These are phyloP conservation scores for Drosophila sechellia DNA, from an alignment of 1,140 invertebrate genomes.

Conservation along the genomic window DNA sequence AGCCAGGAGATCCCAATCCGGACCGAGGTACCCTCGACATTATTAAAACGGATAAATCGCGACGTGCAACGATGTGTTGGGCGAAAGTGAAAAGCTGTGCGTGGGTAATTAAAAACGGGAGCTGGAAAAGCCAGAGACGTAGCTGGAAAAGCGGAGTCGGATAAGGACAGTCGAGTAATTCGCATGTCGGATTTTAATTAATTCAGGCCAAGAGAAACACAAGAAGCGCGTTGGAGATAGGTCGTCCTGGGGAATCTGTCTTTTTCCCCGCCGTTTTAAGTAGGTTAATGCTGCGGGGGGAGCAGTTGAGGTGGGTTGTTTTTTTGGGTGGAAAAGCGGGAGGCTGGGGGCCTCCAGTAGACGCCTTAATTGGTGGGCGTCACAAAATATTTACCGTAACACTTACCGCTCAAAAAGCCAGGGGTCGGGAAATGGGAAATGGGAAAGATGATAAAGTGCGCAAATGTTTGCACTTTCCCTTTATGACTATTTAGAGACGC, in stretches of 20 bases:
- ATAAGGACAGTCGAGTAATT: slow-evolving; percentile 61
- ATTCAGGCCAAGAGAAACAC: slow-evolving; percentile 58
- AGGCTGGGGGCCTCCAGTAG: slow-evolving; percentile 18
- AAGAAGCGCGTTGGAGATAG: slow-evolving; percentile 12
- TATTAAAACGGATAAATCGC: slow-evolving; percentile 80
- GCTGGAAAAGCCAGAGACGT: slow-evolving; percentile 14
- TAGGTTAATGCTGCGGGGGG: slow-evolving; percentile 65
- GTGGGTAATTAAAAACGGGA: slow-evolving; percentile 74
- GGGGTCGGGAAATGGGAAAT: slow-evolving; percentile 56
- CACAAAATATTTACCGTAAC: slow-evolving; percentile 79
- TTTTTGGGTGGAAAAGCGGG: background rate
- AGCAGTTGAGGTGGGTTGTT: background rate
- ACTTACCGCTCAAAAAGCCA: slow-evolving; percentile 28
- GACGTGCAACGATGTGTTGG: slow-evolving; percentile 70
- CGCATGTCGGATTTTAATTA: slow-evolving; percentile 81
- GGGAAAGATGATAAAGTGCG: slow-evolving; percentile 74
- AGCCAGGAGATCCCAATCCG: background rate
- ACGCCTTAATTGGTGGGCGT: slow-evolving; percentile 75
- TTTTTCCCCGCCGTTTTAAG: slow-evolving; percentile 40
- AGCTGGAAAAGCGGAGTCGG: slow-evolving; percentile 31
- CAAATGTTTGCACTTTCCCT: slow-evolving; percentile 82
- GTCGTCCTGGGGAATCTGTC: slow-evolving; percentile 28
- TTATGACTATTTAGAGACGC: slow-evolving; percentile 74
- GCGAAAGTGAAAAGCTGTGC: slow-evolving; percentile 79
- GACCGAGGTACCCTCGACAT: slow-evolving; percentile 34